Conservation (phyloP, 2,113 vertebrate genomes). For the Cyanoderma ruficeps region DNA sequence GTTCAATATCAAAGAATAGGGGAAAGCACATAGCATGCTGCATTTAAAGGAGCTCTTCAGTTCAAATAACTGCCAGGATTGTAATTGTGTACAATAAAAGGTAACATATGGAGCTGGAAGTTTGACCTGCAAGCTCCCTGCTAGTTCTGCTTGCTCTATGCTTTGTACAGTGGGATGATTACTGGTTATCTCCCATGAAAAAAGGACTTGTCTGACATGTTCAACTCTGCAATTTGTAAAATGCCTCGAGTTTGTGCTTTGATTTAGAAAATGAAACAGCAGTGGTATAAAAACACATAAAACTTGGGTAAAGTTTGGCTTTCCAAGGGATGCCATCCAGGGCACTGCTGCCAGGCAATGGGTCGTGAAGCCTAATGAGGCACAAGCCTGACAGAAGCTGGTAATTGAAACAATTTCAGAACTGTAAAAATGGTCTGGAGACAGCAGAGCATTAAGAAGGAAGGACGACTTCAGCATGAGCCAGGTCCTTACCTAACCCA, state of each 20-base stretch:
- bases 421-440: background rate
- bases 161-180: background rate
- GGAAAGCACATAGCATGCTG: background rate
- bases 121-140: background rate
- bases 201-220: background rate
- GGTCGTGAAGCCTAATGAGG: background rate
- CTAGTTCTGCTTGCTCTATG: background rate
- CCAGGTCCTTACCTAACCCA: background rate
- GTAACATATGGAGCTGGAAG: background rate
- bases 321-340: background rate
- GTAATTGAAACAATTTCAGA: background rate
- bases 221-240: background rate
- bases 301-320: background rate
- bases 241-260: background rate
- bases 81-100: background rate
- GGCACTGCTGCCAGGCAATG: background rate
- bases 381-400: background rate
- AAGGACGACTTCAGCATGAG: background rate
- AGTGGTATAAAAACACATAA: background rate
- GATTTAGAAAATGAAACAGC: background rate
- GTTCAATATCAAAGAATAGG: background rate
- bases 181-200: background rate
- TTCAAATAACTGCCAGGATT: background rate
- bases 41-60: background rate
- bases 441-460: background rate